These are phyloP conservation scores for Machaerirhynchus nigripectus DNA, from an alignment of 2,113 vertebrate genomes.

Conservation along the genomic window DNA sequence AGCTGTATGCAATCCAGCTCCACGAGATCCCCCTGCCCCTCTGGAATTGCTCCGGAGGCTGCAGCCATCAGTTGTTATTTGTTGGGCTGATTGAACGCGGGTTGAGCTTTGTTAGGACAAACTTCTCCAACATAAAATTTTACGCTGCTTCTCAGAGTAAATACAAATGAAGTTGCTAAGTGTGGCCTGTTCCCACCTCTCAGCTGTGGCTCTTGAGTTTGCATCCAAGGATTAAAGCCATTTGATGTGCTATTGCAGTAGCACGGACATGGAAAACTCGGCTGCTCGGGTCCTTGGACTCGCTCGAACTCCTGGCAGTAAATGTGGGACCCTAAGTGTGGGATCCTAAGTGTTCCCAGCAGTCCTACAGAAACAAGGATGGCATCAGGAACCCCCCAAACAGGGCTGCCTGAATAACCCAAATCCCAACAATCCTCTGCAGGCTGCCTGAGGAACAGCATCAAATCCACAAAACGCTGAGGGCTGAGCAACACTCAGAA, in stretches of 20 bases:
- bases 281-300: neutral
- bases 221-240: neutral
- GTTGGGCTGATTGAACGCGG: neutral
- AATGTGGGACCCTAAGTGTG: fast-evolving
- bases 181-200: neutral
- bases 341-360: fast-evolving
- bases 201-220: neutral
- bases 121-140: neutral
- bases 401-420: neutral
- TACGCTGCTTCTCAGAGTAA: neutral
- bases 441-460: neutral
- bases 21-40: neutral
- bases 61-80: neutral
- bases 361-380: neutral
- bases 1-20: neutral
- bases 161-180: neutral
- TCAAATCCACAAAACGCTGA: neutral
- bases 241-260: neutral
- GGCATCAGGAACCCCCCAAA: neutral
- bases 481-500: neutral
- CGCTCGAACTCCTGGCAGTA: neutral
- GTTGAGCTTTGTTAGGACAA: neutral
- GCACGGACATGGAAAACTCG: fast-evolving
- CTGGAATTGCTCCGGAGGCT: neutral
- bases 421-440: neutral